A percentile compares a stretch with the other conserved stretches of the same genome.
These are phyloP conservation scores for Caranx ignobilis DNA, from an alignment of 2,113 vertebrate genomes.

Conservation along the genomic window DNA sequence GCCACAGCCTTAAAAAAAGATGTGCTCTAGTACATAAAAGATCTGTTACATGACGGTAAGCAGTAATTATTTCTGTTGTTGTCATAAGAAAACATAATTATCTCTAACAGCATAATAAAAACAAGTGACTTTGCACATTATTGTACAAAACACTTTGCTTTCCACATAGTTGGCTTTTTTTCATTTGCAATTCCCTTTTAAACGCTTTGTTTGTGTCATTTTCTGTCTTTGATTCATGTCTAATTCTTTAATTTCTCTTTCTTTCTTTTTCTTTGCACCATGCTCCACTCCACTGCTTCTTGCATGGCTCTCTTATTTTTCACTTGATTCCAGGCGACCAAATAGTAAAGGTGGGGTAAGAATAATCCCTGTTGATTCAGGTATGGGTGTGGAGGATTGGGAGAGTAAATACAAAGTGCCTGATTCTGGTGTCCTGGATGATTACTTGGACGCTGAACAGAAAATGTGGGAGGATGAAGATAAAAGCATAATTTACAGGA, in stretches of 20 bases:
- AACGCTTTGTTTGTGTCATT: constrained; percentile 21
- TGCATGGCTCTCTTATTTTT: constrained; percentile 63
- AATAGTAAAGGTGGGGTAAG: constrained; percentile 84
- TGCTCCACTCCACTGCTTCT: constrained; percentile 62
- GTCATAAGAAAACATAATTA: not conserved
- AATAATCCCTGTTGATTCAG: constrained; percentile 89
- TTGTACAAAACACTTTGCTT: not conserved
- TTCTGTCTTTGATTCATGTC: constrained; percentile 15
- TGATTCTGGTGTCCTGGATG: constrained; percentile 86
- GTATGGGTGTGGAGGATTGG: constrained; percentile 89
- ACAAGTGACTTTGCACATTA: not conserved
- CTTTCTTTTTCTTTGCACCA: constrained; percentile 65
- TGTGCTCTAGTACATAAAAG: not conserved
- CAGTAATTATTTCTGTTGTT: not conserved
- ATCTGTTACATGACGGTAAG: not conserved
- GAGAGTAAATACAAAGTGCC: constrained; percentile 87
- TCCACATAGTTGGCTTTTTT: not conserved
- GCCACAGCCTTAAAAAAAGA: not conserved
- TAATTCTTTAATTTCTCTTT: constrained; percentile 53
- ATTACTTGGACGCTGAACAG: constrained; percentile 87
- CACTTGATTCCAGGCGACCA: constrained; percentile 77
- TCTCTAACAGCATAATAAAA: too few species aligned
- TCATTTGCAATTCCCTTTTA: constrained; percentile 16
- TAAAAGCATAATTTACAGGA: constrained; percentile 80
- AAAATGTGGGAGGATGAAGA: constrained; percentile 87